phyloP scores from a whole-genome alignment of 2,113 vertebrate genomes.

The Condylura cristata region DNA sequence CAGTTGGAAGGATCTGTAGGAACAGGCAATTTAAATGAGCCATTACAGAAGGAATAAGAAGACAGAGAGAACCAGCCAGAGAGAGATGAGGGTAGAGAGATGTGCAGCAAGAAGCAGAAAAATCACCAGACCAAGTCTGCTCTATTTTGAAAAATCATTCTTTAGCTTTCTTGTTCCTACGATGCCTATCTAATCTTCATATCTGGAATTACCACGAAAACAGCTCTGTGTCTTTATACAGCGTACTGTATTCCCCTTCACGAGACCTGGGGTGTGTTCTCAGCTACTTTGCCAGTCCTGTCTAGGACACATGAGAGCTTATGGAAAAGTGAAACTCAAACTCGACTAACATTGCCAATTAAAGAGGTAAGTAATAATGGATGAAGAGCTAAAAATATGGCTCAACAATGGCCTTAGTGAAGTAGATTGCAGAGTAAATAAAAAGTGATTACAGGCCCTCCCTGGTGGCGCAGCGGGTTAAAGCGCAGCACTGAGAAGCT shows the following conservation, averaged over 20 bases:
- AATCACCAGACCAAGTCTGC: background rate
- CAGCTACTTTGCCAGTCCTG: background rate
- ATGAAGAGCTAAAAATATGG: background rate
- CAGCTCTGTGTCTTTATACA: background rate
- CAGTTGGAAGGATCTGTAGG: background rate
- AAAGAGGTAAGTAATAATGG: background rate
- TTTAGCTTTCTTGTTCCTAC: background rate
- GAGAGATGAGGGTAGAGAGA: background rate
- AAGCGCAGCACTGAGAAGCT: too few relatives aligned
- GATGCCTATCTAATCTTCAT: background rate
- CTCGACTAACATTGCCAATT: slow-evolving; percentile 22
- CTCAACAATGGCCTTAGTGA: background rate
- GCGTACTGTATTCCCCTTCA: background rate
- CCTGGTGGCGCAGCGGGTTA: too few relatives aligned
- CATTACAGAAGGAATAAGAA: background rate
- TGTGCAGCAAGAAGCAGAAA: background rate
- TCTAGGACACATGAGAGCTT: background rate
- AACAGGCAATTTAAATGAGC: background rate
- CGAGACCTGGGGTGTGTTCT: background rate
- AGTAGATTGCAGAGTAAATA: background rate
- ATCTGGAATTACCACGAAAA: background rate
- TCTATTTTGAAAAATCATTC: background rate
- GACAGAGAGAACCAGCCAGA: background rate
- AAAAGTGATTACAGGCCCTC: slow-evolving; percentile 1
- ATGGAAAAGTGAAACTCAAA: background rate